Evolutionary conservation across 2,888 invertebrate genomes (phyloP), one percentile per base, ranked within the genome.

Genomic region (Helobdella robusta): DNA sequence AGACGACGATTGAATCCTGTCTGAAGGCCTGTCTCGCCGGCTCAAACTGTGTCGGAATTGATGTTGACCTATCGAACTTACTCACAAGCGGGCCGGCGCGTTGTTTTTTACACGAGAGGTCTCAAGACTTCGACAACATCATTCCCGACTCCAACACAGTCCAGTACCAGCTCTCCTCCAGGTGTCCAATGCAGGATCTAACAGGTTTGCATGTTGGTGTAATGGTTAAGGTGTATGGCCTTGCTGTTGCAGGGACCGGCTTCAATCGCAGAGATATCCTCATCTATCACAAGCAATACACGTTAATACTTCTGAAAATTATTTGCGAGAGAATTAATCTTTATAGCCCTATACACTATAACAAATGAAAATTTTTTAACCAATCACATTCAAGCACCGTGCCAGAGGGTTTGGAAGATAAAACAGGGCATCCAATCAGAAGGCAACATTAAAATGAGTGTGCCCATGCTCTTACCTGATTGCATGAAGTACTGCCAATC

Each of bases 111-210:
- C 62, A 62, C n/a, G 20, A 18, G 3, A 28, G 2, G 18, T 3
- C n/a, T 18, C n/a, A 48, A 6, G 46, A 62, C 11, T 25, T 46
- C 25, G 15, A 40, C n/a, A 30, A 46, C 18, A 32, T 6, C 20
- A 2, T 1, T 15, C 32, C 30, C n/a, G 62, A 62, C 30, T 15
- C 46, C 23, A 62, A 44, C 15, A 30, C 20, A 30, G 50, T 32
- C 50, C 62, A 62, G n/a, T 62, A 62, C 35, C 25, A 32, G 50
- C 3, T 46, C 3, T 62, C 62, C 18, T 6, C 50, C 35, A 46
- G 50, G 20, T 62, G 62, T 34, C 23, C 28, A n/a, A 32, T 3
- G 3, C 50, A 62, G 32, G 20, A 30, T 30, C n/a, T 8, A 48
- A 11, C 48, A 1, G 48, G 62, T 62, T 30, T 50, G 62, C 5